A percentile compares a stretch with the other conserved stretches of the same genome.
These are phyloP conservation scores for Leptinotarsa juncta DNA, from an alignment of 2,888 invertebrate genomes.

Conservation along the genomic window DNA sequence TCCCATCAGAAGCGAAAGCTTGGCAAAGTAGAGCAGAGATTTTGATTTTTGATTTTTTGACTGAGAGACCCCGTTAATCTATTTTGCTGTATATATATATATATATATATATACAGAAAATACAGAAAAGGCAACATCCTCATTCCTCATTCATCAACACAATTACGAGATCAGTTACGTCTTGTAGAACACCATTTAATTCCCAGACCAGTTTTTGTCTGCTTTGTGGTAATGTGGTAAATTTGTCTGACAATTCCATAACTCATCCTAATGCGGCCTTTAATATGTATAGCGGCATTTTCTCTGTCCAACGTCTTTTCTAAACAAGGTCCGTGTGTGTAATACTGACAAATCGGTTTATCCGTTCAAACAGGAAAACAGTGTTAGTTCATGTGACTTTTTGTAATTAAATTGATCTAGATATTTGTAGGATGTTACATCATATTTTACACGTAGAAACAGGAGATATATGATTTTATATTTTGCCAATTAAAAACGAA, in stretches of 20 bases:
- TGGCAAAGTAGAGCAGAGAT: too few relatives aligned
- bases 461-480: too few relatives aligned
- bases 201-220: slow-evolving; percentile 11
- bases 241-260: slow-evolving; percentile 21
- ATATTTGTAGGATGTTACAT: too few relatives aligned
- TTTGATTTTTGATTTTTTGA: too few relatives aligned
- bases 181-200: slow-evolving; percentile 14
- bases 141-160: slow-evolving; percentile 21
- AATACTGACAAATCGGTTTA: slow-evolving; percentile 1
- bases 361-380: slow-evolving; percentile 8
- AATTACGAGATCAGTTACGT: slow-evolving; percentile 23
- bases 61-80: too few relatives aligned
- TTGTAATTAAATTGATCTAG: not conserved
- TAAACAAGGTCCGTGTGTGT: not conserved
- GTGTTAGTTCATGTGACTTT: slow-evolving; percentile 4
- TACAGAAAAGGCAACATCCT: slow-evolving; percentile 13
- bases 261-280: slow-evolving; percentile 4
- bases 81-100: too few relatives aligned
- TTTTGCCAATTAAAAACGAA: too few relatives aligned
- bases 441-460: too few relatives aligned
- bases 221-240: slow-evolving; percentile 3
- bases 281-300: slow-evolving; percentile 22
- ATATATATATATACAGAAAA: not conserved
- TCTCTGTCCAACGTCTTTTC: not conserved
- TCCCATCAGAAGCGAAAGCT: too few relatives aligned